Evolutionary conservation across 2,888 invertebrate genomes (phyloP).

Genomic region (Ectropis crepuscularia): DNA sequence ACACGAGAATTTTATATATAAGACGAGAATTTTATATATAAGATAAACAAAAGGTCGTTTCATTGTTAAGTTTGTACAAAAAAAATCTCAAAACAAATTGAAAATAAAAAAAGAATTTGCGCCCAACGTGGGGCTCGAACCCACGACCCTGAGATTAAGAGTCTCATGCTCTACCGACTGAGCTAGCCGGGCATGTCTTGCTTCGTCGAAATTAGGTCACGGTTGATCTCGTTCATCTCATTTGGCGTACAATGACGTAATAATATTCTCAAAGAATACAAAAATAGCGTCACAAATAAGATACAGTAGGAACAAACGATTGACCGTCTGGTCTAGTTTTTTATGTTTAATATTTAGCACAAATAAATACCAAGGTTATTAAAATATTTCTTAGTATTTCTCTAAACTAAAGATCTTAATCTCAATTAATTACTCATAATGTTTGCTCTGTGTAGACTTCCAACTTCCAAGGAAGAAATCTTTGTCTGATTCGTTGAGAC

Average conservation of each 20-base stretch:
- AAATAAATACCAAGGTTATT: no score
- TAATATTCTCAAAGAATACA: neutral
- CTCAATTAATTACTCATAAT: no score
- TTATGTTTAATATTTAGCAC: neutral
- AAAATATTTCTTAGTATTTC: no score
- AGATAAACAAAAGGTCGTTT: no score
- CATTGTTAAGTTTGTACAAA: no score
- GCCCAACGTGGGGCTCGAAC: conserved; percentile 86
- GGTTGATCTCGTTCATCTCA: neutral
- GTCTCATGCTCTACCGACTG: conserved; percentile 84
- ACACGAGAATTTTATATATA: no score
- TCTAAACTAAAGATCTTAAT: no score
- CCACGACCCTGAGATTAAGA: conserved; percentile 86
- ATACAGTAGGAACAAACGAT: neutral
- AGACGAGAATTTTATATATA: no score
- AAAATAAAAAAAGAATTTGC: conserved; percentile 52
- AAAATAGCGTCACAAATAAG: conserved; percentile 11
- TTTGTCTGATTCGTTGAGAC: conserved; percentile 15
- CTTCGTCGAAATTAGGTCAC: accelerated
- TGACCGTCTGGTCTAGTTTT: conserved; percentile 9
- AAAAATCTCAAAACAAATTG: conserved; percentile 20
- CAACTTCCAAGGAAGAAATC: conserved; percentile 8
- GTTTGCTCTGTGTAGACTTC: no score
- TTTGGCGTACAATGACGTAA: neutral
- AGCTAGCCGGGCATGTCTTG: conserved; percentile 68